Evolutionary conservation across 2,113 vertebrate genomes (phyloP).

Genomic region (Anhinga rufa): DNA sequence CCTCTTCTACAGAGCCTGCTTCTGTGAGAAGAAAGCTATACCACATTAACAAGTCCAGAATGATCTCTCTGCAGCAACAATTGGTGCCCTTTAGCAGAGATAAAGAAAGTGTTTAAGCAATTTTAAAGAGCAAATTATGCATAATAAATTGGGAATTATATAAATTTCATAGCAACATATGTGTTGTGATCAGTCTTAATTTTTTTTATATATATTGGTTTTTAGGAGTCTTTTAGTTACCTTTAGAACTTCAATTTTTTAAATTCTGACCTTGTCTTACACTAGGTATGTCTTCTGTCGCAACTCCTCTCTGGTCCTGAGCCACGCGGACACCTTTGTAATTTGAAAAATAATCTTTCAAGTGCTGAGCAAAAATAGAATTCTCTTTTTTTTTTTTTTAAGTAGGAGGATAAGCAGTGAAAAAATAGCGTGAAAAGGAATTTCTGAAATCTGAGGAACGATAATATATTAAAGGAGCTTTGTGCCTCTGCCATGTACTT

Average conservation of each 20-base stretch:
- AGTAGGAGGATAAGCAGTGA: slow-evolving; percentile 21
- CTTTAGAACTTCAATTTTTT: neutral
- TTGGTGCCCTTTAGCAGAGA: slow-evolving; percentile 52
- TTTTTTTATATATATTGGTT: neutral
- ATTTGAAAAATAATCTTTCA: neutral
- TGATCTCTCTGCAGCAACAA: slow-evolving; percentile 40
- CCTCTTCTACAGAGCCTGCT: slow-evolving; percentile 11
- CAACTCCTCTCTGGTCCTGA: slow-evolving; percentile 19
- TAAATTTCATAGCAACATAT: slow-evolving; percentile 67
- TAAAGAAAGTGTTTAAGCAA: slow-evolving; percentile 48
- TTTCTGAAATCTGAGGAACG: neutral
- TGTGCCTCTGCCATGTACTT: neutral
- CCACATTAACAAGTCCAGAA: slow-evolving; percentile 15
- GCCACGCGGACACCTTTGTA: neutral
- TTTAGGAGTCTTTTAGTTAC: slow-evolving; percentile 45
- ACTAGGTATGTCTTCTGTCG: neutral
- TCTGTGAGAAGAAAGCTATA: slow-evolving; percentile 17
- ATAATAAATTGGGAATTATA: slow-evolving; percentile 75
- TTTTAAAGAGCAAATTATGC: slow-evolving; percentile 77
- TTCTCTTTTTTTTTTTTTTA: neutral
- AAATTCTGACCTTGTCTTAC: slow-evolving; percentile 19
- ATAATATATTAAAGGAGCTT: neutral
- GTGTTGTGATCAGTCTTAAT: slow-evolving; percentile 61
- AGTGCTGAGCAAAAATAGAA: neutral
- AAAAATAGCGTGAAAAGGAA: neutral